Base-by-base conservation (phyloP, 2,888 invertebrate species). In the Xylophagus ater region DNA sequence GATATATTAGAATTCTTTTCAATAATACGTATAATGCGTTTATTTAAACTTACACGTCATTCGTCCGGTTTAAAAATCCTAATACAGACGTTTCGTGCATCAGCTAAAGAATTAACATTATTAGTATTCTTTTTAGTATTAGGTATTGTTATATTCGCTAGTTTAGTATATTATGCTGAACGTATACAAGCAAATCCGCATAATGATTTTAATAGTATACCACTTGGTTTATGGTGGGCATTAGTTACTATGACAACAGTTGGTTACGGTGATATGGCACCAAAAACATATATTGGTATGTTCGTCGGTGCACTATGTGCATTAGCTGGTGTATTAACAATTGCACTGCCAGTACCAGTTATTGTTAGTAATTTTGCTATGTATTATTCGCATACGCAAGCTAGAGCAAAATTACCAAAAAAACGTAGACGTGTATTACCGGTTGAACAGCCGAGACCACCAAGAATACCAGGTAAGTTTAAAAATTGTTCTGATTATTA, bases 321-420 rank as follows among this genome's bases (percentile, higher is more conserved):
- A 47, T 74, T 98, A 51, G 92, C 94, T 58, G 98, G 98, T 68
- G 97, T 98, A 56, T 74, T 98, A 56, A 97, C 96, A 61, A 93
- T 98, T 70, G 97, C 97, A 57, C 77, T 97, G 59, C 97, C 97
- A 51, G 94, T 97, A 57, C 96, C 97, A 53, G 97, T 98, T 67
- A 98, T 98, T 62, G 97, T 98, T 51, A 93, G 92, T 68, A 98
- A 98, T 73, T 98, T 98, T 69, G 87, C 89, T 58, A 89, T 89
- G 89, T 89, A 88, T 70, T 89, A 89, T 70, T 88, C 87, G 53
- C 89, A 89, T 68, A 89, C 89, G 55, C 85, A 96, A 76, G 98
- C 98, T 49, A 74, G 98, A 57, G 94, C 96, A 46, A 98, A 99
- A 69, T 76, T 99, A 67, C 98, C 98, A 47, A 98, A 98, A 74